phyloP scores from a whole-genome alignment of 2,888 invertebrate species.

The Drepanosiphum platanoidis region DNA sequence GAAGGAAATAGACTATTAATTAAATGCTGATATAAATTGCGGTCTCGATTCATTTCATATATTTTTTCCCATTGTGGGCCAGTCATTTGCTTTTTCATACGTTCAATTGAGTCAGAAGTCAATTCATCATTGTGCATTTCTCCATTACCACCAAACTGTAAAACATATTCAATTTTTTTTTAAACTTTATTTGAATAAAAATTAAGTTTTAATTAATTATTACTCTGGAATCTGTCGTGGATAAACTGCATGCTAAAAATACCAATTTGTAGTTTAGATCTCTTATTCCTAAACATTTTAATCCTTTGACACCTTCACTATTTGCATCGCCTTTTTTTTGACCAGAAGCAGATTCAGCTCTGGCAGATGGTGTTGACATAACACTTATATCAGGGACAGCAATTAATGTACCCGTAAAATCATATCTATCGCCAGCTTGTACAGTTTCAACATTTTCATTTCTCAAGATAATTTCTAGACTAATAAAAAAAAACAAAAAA shows the following conservation, averaged over 20 bases:
- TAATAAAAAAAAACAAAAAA: slow-evolving; percentile 65
- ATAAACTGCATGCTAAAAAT: slow-evolving; percentile 92
- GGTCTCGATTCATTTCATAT: slow-evolving; percentile 96
- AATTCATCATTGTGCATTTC: slow-evolving; percentile 87
- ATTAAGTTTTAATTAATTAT: slow-evolving; percentile 26
- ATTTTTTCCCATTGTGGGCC: slow-evolving; percentile 94
- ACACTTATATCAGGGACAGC: slow-evolving; percentile 96
- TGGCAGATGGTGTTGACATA: slow-evolving; percentile 85
- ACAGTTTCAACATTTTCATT: slow-evolving; percentile 97
- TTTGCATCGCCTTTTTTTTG: slow-evolving; percentile 79
- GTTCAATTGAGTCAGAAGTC: slow-evolving; percentile 78
- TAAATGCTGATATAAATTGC: slow-evolving; percentile 88
- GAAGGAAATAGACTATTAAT: slow-evolving; percentile 93
- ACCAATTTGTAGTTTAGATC: slow-evolving; percentile 89
- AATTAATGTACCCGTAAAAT: slow-evolving; percentile 94
- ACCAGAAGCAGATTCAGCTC: slow-evolving; percentile 81
- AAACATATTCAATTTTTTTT: slow-evolving; percentile 31
- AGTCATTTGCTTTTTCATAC: slow-evolving; percentile 91
- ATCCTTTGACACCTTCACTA: slow-evolving; percentile 87
- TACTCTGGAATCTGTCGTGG: slow-evolving; percentile 82
- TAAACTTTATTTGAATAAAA: slow-evolving; percentile 2
- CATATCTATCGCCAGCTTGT: slow-evolving; percentile 86
- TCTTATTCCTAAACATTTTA: slow-evolving; percentile 86
- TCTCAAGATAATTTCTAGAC: slow-evolving; percentile 90
- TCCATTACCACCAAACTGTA: slow-evolving; percentile 79